Evolutionary conservation across 2,888 invertebrate genomes (phyloP).

Genomic region (Drosophila paranaensis): DNA sequence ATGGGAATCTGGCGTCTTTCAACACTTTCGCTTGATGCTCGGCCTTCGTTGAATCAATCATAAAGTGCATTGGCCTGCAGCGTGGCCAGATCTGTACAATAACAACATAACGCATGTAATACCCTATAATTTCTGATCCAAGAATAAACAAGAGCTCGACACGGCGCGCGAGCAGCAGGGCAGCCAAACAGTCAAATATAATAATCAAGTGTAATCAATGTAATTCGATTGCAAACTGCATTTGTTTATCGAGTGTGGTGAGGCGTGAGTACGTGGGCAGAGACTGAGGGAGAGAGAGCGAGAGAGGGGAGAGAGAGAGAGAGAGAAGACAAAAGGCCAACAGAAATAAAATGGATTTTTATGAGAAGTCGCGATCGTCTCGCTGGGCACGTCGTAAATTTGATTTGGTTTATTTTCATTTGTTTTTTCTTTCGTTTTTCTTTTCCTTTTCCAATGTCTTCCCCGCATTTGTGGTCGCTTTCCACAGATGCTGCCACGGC

Average conservation of each 20-base stretch:
- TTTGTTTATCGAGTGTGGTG: slow-evolving; percentile 68
- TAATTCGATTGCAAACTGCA: slow-evolving; percentile 67
- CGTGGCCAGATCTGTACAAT: slow-evolving; percentile 7
- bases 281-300: not conserved
- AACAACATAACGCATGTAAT: slow-evolving; percentile 57
- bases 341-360: slow-evolving; percentile 63
- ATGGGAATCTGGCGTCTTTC: slow-evolving; percentile 31
- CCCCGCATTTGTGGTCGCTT: slow-evolving; percentile 38
- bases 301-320: not conserved
- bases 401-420: slow-evolving; percentile 80
- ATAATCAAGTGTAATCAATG: slow-evolving; percentile 76
- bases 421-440: slow-evolving; percentile 39
- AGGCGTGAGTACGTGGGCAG: slow-evolving; percentile 29
- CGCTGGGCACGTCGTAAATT: slow-evolving; percentile 78
- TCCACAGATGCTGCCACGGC: slow-evolving; percentile 44
- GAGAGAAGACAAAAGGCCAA: slow-evolving; percentile 29
- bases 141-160: slow-evolving; percentile 66
- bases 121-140: slow-evolving; percentile 17
- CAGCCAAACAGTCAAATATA: slow-evolving; percentile 48
- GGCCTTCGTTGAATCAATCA: slow-evolving; percentile 57
- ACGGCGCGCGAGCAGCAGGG: slow-evolving; percentile 3
- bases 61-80: slow-evolving; percentile 56
- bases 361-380: slow-evolving; percentile 58
- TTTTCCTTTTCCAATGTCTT: slow-evolving; percentile 2
- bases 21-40: slow-evolving; percentile 49